phyloP scores from a whole-genome alignment of 37 sponge, comb jelly and placozoan genomes.

The Crambe crambe region DNA sequence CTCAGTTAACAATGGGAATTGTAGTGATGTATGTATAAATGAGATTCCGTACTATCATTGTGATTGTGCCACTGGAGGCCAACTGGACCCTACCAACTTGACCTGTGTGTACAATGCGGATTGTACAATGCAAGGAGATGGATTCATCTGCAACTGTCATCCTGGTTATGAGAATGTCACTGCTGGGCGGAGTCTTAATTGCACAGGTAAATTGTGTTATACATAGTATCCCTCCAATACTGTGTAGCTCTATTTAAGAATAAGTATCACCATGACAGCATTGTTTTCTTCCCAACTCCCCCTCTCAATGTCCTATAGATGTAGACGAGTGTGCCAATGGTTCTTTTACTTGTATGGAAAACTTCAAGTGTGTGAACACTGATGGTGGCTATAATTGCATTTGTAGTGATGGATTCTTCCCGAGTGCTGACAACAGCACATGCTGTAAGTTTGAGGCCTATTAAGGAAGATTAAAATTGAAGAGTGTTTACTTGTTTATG shows the following conservation, averaged over 20 bases:
- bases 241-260: neutral
- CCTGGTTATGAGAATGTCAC: constrained; percentile 10
- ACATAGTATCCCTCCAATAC: neutral
- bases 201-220: constrained; percentile 21
- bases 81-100: constrained; percentile 7
- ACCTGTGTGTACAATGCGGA: constrained; percentile 22
- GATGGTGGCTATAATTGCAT: constrained; percentile 29
- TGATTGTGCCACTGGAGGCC: constrained; percentile 27
- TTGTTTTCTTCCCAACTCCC: neutral
- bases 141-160: constrained; percentile 15
- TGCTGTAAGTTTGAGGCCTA: neutral
- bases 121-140: constrained; percentile 9
- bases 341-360: neutral
- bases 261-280: no score
- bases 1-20: constrained; percentile 10
- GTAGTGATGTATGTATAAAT: constrained; percentile 33
- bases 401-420: constrained; percentile 31
- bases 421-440: constrained; percentile 11
- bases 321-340: constrained; percentile 22
- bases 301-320: constrained; percentile 9
- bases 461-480: neutral
- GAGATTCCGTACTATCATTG: constrained; percentile 30
- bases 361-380: constrained; percentile 31
- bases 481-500: no score
- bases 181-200: constrained; percentile 2